Percentiles rank a stretch among this genome's conserved stretches.
These are phyloP conservation scores for Pollimyrus isidori DNA, from an alignment of 2,113 vertebrate species.

Conservation along the genomic window DNA sequence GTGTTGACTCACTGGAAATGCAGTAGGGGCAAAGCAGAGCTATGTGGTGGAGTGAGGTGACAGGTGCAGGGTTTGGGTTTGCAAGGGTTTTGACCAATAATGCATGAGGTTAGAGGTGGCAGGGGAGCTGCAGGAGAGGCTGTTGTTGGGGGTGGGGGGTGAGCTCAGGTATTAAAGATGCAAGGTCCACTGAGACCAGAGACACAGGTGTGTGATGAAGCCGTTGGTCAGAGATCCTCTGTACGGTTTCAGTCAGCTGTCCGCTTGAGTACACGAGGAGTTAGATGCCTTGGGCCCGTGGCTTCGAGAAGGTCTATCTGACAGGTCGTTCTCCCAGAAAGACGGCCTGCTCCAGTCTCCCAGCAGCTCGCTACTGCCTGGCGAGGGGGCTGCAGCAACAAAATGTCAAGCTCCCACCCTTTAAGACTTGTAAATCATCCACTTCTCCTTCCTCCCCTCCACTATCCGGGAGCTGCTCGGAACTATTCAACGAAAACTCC, in stretches of 20 bases:
- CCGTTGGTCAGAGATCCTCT: neutral
- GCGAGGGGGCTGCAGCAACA: neutral
- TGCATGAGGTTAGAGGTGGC: neutral
- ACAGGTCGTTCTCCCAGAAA: neutral
- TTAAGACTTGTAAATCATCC: conserved; percentile 29
- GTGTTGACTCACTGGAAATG: neutral
- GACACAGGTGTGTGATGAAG: neutral
- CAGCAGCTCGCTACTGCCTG: neutral
- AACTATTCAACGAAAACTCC: neutral
- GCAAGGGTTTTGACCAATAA: neutral
- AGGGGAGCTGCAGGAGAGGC: neutral
- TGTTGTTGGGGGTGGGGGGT: neutral
- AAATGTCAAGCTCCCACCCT: conserved; percentile 14
- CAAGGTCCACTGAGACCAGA: neutral
- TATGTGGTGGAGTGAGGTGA: neutral
- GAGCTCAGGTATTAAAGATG: neutral
- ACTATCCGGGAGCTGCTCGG: neutral
- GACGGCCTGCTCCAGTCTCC: neutral
- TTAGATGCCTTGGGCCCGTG: neutral
- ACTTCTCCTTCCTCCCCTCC: neutral
- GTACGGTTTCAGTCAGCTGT: neutral
- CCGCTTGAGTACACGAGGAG: neutral
- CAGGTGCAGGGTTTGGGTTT: neutral
- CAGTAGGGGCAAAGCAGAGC: neutral
- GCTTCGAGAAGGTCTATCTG: neutral